phyloP scores from a whole-genome alignment of 2,113 vertebrate species.

The Tonatia bakeri region DNA sequence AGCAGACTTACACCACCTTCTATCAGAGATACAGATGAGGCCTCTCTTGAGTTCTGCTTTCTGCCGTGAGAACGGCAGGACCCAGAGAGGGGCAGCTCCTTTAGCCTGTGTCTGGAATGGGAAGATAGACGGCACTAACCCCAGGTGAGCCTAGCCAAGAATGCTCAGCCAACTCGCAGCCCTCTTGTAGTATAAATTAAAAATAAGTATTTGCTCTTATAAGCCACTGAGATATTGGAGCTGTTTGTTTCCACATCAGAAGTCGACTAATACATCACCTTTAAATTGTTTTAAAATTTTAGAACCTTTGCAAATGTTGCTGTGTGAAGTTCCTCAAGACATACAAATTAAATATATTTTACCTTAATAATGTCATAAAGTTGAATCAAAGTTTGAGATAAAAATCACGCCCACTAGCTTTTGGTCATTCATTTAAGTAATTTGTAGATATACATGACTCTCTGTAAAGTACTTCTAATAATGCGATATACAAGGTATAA shows the following conservation, averaged over 20 bases:
- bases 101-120: neutral
- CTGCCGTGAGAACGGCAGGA: neutral
- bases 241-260: neutral
- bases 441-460: neutral
- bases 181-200: neutral
- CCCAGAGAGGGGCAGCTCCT: neutral
- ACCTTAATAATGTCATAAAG: conserved; percentile 5
- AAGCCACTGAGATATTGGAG: neutral
- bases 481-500: neutral
- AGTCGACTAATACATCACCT: neutral
- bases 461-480: neutral
- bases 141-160: neutral
- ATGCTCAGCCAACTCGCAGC: neutral
- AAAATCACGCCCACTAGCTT: neutral
- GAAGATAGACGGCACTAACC: neutral
- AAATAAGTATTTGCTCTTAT: neutral
- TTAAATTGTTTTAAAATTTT: neutral
- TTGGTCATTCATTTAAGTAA: neutral
- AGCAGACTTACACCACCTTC: neutral
- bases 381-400: neutral
- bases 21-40: neutral
- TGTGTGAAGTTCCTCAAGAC: neutral
- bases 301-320: neutral
- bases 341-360: conserved; percentile 20
- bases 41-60: neutral